phyloP scores from a whole-genome alignment of 2,113 vertebrate genomes.

The Ptilonorhynchus violaceus region DNA sequence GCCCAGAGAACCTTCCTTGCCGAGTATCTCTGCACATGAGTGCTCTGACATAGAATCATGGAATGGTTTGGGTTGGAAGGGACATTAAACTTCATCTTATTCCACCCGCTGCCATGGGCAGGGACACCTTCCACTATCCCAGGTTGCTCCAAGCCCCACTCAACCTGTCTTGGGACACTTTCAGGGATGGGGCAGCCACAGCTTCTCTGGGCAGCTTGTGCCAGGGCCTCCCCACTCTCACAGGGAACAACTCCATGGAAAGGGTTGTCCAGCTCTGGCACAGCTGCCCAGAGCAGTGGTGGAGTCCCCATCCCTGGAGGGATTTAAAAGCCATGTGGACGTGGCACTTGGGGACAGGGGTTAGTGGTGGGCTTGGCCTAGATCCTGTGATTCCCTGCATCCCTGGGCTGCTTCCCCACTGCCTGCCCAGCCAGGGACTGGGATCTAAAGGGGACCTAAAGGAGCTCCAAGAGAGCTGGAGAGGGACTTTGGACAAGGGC shows the following conservation, averaged over 20 bases:
- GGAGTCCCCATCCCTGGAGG: neutral
- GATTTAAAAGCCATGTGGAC: neutral
- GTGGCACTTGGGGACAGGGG: neutral
- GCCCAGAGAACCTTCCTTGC: neutral
- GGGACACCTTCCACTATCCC: fast-evolving
- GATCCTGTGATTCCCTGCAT: neutral
- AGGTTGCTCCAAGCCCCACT: fast-evolving
- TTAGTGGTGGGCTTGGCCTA: neutral
- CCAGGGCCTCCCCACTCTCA: fast-evolving
- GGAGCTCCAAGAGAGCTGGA: neutral
- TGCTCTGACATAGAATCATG: fast-evolving
- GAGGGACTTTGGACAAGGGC: neutral
- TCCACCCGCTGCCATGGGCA: neutral
- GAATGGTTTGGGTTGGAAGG: neutral
- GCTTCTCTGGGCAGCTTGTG: neutral
- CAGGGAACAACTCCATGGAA: neutral
- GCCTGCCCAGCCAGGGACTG: no score
- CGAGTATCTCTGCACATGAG: neutral
- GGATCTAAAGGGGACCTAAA: neutral
- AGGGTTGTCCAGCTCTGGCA: neutral
- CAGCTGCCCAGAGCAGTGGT: neutral
- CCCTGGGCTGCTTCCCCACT: neutral
- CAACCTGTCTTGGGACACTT: fast-evolving
- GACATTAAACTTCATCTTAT: fast-evolving
- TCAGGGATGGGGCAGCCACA: neutral